Base-by-base conservation (phyloP, 2,888 invertebrate species). In the Acrocera orbiculus region DNA sequence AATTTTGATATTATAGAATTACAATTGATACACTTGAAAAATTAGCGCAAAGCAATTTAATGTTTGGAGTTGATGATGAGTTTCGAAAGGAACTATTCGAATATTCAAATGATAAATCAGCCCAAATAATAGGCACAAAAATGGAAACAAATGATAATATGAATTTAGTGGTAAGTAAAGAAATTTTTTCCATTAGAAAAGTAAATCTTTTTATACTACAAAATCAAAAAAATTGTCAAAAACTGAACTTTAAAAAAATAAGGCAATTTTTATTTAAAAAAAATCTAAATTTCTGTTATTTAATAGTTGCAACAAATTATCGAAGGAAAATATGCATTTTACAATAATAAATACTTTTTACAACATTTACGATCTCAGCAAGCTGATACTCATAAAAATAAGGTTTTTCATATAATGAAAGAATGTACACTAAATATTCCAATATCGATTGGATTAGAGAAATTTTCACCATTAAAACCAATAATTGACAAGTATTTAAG, bases 381-480 rank as follows among this genome's bases (percentile, higher is more conserved):
- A 27, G 70, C 70, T 45, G 48, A 65, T 32, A 46, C 48, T 9
- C 40, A 43, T 3, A 47, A 47, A 5, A 61, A 61, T 28, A 44
- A 43, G 4, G 44, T 47, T 1, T 56, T 86, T 34, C 85, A 86
- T 46, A 77, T 86, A 8, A 86, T 86, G 85, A 62, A 65, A 3
- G 76, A 82, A 40, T 86, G 86, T 52, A 70, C 77, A 0, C 72
- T 85, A 5, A 72, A 75, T 43, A 78, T 81, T 67, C 85, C 85
- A 0, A 70, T 85, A 32, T 79, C 82, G 1, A 63, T 86, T 39
- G 85, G 82, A 1, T 66, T 85, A 46, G 78, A 80, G 47, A 83
- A 77, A 47, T 82, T 85, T 53, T 82, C 83, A 0, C 79, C 82
- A 1, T 53, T 83, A 5, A 81, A 79, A 48, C 66, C 69, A 0